Evolutionary conservation across 2,888 invertebrate genomes (phyloP), one percentile per base, ranked within the genome.

Genomic region (Microdon myrmicae): DNA sequence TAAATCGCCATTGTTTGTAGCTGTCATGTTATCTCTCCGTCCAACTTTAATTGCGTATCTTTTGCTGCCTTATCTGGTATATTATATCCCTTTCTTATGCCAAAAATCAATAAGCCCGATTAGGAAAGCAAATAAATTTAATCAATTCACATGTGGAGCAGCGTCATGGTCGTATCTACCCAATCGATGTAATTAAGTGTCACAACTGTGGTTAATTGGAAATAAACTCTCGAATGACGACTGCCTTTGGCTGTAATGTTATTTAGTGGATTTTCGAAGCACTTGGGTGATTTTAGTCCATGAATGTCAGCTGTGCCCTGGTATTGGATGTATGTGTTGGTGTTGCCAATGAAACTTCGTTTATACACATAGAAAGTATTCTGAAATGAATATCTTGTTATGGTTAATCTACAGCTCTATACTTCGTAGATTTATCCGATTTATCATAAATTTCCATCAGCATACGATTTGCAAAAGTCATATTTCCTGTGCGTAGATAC

Each of bases 161-260:
- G 23, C 37, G 41, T 56, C 43, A 44, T 37, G 37, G 48, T 38
- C 56, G 48, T 49, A 49, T 56, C 49, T 35, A 22, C 23, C 43
- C 49, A 56, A 56, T 56, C 48, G 56, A 31, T 56, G 56, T 56
- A 49, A 56, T 56, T 56, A 56, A 56, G 56, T 56, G 56, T 49
- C 48, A 43, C 56, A 56, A 56, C 49, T 56, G 56, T 44, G 48
- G 25, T 49, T 56, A 56, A 56, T 56, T 56, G 56, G 41, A 56
- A 56, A 49, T 49, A 43, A 56, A 49, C 49, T 44, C 26, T 44
- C 47, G 48, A 35, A 9, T 45, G 39, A 56, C 35, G 55, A 34
- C 31, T 35, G 55, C 29, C 26, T 41, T 28, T 56, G 39, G 19
- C 41, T 35, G n/a, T 47, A 29, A 48, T n/a, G n/a, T 56, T 48